A percentile compares a stretch with the other conserved stretches of the same genome.
phyloP scores from a whole-genome alignment of 2,113 vertebrate genomes.

The Labeo catla region DNA sequence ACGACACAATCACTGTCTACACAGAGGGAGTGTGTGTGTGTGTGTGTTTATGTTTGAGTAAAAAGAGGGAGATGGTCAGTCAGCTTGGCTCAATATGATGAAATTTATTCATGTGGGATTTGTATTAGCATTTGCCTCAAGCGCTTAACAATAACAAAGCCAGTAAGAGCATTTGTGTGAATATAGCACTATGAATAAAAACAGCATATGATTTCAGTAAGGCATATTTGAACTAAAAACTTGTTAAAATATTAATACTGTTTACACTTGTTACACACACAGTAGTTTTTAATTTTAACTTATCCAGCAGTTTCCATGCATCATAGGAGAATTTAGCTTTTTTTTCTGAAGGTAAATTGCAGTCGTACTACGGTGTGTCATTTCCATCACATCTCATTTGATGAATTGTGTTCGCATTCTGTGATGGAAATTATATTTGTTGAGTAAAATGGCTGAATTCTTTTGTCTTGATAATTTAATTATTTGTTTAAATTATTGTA shows the following conservation, averaged over 20 bases:
- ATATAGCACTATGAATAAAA: neutral
- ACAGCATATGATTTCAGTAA: slow-evolving; percentile 8
- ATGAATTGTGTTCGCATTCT: too few relatives aligned
- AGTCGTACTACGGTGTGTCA: too few relatives aligned
- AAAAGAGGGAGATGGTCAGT: slow-evolving; percentile 16
- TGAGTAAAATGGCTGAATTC: too few relatives aligned
- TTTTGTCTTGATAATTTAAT: too few relatives aligned
- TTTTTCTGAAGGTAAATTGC: too few relatives aligned
- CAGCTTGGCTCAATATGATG: slow-evolving; percentile 31
- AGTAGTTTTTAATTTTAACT: neutral
- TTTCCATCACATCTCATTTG: too few relatives aligned
- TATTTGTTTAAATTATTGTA: too few relatives aligned
- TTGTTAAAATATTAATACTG: neutral
- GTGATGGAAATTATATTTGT: too few relatives aligned
- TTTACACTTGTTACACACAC: neutral
- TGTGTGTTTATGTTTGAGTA: neutral
- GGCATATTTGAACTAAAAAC: slow-evolving; percentile 1
- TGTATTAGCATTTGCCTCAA: slow-evolving; percentile 32
- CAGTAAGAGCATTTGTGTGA: slow-evolving; percentile 3
- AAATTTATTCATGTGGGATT: slow-evolving; percentile 41
- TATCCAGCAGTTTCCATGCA: neutral
- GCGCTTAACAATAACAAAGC: slow-evolving; percentile 31
- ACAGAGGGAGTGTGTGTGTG: neutral
- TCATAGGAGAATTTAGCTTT: neutral
- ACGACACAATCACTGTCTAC: slow-evolving; percentile 17